Percentiles rank a stretch among this genome's conserved stretches.
phyloP scores from a whole-genome alignment of 2,888 invertebrate species.

The Dusona sp. region DNA sequence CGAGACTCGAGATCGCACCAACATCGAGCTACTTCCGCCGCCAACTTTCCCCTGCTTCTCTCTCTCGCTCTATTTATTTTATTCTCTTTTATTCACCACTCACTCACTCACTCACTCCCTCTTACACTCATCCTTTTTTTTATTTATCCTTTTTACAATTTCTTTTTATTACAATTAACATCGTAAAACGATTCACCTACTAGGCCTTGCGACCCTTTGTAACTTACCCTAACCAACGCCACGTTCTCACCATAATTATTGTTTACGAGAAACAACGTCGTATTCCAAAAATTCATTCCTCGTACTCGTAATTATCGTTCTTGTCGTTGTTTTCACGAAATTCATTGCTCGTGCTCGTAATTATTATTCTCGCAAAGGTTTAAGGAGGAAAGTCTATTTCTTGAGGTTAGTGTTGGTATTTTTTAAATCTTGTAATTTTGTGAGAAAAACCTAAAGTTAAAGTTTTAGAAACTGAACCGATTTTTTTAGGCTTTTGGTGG shows the following conservation, averaged over 20 bases:
- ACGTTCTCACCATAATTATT: neutral
- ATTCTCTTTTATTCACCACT: slow-evolving; percentile 26
- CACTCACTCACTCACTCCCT: slow-evolving; percentile 13
- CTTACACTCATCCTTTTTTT: slow-evolving; percentile 34
- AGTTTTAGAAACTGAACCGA: too few relatives aligned
- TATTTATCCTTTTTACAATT: neutral
- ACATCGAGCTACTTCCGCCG: slow-evolving; percentile 69
- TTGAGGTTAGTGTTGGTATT: neutral
- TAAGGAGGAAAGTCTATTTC: neutral
- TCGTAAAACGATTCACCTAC: slow-evolving; percentile 75
- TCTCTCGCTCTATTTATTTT: slow-evolving; percentile 49
- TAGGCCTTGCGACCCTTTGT: slow-evolving; percentile 39
- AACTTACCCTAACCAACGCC: slow-evolving; percentile 18
- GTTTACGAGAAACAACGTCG: neutral
- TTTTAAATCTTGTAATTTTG: neutral
- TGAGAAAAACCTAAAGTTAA: neutral
- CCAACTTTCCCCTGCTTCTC: slow-evolving; percentile 48
- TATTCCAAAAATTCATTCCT: neutral
- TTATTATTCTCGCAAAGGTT: neutral
- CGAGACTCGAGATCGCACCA: slow-evolving; percentile 68
- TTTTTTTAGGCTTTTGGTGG: too few relatives aligned
- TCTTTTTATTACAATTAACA: slow-evolving; percentile 57
- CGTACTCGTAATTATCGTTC: neutral
- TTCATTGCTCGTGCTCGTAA: neutral
- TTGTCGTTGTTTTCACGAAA: neutral